phyloP scores from a whole-genome alignment of 1,140 invertebrate species.

The Gryllus bimaculatus region DNA sequence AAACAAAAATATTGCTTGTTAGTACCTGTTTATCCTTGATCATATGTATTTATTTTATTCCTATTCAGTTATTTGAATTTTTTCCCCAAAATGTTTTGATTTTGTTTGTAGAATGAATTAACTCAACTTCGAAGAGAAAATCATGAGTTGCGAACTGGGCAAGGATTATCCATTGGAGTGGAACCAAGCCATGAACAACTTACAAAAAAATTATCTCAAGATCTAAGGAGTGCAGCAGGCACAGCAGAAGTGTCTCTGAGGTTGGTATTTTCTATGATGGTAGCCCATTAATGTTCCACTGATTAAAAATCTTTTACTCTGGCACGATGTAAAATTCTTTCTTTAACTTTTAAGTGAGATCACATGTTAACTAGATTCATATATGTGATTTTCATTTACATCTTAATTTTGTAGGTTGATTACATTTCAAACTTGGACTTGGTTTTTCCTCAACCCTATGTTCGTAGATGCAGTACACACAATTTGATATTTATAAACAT shows the following conservation, averaged over 20 bases:
- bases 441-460: too few species aligned
- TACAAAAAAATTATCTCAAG: slow-evolving; percentile 37
- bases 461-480: too few species aligned
- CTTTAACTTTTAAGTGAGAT: neutral
- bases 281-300: too few species aligned
- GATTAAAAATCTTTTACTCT: too few species aligned
- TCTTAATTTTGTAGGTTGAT: neutral
- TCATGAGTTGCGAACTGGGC: slow-evolving; percentile 29
- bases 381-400: neutral
- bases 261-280: slow-evolving; percentile 31
- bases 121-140: slow-evolving; percentile 37
- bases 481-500: too few species aligned
- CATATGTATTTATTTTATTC: too few species aligned
- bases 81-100: neutral
- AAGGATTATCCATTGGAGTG: slow-evolving; percentile 3
- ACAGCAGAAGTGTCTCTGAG: slow-evolving; percentile 54
- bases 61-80: too few species aligned
- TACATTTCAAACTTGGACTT: neutral
- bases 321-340: too few species aligned
- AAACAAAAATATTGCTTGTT: slow-evolving; percentile 49
- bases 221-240: slow-evolving; percentile 48
- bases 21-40: slow-evolving; percentile 20
- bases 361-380: neutral
- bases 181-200: slow-evolving; percentile 7
- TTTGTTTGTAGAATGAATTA: slow-evolving; percentile 35